These are phyloP conservation scores for Agrochola macilenta DNA, from an alignment of 2,888 invertebrate genomes.

Conservation along the genomic window DNA sequence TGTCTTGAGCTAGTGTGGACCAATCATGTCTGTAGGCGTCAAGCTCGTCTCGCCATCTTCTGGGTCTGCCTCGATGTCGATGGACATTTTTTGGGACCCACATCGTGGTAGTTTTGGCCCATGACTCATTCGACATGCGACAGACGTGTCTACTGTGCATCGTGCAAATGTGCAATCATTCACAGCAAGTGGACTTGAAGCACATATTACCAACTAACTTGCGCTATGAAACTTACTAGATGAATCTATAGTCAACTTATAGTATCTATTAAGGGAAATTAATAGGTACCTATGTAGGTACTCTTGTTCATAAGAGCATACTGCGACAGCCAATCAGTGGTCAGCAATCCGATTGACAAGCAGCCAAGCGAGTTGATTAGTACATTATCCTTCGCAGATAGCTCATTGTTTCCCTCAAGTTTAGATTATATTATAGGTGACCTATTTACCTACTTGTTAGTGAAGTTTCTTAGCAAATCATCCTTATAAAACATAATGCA, in stretches of 20 bases:
- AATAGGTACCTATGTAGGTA: not conserved
- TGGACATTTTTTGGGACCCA: too few species aligned
- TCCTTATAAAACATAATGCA: not conserved
- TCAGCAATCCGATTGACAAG: not conserved
- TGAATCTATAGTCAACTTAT: not conserved
- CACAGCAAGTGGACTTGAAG: not conserved
- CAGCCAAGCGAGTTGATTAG: constrained; percentile 1
- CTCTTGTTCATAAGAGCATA: not conserved
- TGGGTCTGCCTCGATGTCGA: too few species aligned
- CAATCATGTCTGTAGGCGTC: too few species aligned
- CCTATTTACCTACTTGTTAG: not conserved
- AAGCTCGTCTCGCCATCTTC: too few species aligned
- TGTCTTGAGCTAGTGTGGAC: too few species aligned
- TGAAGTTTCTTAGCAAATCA: not conserved
- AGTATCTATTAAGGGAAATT: not conserved
- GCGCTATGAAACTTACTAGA: not conserved
- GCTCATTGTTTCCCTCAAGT: not conserved
- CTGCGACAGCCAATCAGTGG: not conserved
- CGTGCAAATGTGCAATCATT: not conserved
- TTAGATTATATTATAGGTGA: too few species aligned
- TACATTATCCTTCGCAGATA: not conserved
- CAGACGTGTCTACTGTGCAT: too few species aligned
- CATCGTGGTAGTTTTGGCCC: too few species aligned
- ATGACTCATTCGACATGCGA: too few species aligned
- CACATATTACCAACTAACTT: not conserved